phyloP scores from a whole-genome alignment of 2,797 vertebrate genomes.

The Pseudomugil gertrudae region DNA sequence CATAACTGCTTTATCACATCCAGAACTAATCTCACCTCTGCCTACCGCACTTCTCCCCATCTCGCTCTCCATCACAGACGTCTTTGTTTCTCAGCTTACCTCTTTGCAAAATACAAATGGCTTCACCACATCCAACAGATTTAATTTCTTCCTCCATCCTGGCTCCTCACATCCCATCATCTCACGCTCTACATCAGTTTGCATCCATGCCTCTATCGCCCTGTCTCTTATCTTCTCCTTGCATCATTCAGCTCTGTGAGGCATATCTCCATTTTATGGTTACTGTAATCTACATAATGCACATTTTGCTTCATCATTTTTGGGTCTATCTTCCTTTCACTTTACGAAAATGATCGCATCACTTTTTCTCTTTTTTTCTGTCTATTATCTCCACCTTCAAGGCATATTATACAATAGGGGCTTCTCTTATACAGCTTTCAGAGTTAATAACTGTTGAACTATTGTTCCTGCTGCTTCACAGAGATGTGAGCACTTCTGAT shows the following conservation, averaged over 20 bases:
- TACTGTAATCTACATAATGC: conserved; percentile 35
- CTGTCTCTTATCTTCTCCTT: conserved; percentile 30
- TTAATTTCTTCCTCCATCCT: conserved; percentile 34
- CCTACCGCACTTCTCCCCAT: conserved; percentile 31
- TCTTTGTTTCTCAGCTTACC: conserved; percentile 13
- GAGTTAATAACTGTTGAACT: conserved; percentile 25
- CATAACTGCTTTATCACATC: conserved; percentile 49
- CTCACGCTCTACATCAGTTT: conserved; percentile 47
- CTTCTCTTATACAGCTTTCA: conserved; percentile 23
- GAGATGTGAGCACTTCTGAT: neutral
- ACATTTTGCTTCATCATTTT: conserved; percentile 22
- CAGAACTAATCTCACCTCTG: conserved; percentile 46
- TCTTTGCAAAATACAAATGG: conserved; percentile 12
- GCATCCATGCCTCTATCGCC: conserved; percentile 12
- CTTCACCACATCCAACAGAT: conserved; percentile 23
- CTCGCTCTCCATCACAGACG: neutral
- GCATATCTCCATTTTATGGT: conserved; percentile 7
- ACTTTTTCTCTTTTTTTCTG: conserved; percentile 6
- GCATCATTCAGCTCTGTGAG: conserved; percentile 19
- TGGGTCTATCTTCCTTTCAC: conserved; percentile 14
- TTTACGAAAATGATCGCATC: conserved; percentile 27
- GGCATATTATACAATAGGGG: conserved; percentile 5
- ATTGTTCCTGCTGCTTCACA: conserved; percentile 2
- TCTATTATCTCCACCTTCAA: conserved; percentile 19
- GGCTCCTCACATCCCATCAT: conserved; percentile 37